phyloP scores from a whole-genome alignment of 2,797 vertebrate genomes.

The Naso thynnoides region DNA sequence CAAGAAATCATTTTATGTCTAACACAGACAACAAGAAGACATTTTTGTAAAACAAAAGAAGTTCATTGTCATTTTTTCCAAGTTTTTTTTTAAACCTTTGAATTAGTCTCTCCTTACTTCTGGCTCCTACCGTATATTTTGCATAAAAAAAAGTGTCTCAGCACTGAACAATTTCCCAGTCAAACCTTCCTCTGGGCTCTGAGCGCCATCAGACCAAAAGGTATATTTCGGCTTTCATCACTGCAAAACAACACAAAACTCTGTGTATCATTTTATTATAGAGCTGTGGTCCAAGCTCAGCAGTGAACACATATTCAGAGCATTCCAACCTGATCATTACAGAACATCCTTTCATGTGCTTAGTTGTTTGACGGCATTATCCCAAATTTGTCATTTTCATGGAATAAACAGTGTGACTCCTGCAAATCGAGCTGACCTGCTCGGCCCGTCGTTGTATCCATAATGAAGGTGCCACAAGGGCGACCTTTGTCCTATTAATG shows the following conservation, averaged over 20 bases:
- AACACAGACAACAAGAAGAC: too few relatives aligned
- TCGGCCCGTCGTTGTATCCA: conserved; percentile 13
- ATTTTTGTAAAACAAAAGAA: conserved; percentile 4
- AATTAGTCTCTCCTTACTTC: background rate
- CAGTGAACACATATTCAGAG: conserved; percentile 20
- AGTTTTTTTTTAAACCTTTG: conserved; percentile 1
- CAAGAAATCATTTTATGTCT: background rate
- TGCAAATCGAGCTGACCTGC: conserved; percentile 16
- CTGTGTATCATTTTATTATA: conserved; percentile 51
- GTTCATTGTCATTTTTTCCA: background rate
- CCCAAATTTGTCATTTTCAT: conserved; percentile 57
- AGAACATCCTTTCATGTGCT: conserved; percentile 61
- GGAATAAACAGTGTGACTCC: conserved; percentile 51
- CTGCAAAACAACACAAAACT: conserved; percentile 26
- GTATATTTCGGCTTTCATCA: conserved; percentile 52
- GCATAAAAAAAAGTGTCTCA: conserved; percentile 8
- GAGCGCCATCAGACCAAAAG: conserved; percentile 55
- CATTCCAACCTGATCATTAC: conserved; percentile 57
- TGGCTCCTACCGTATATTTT: conserved; percentile 17
- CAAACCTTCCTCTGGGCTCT: conserved; percentile 8
- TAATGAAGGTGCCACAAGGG: conserved; percentile 47
- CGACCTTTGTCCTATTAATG: conserved; percentile 58
- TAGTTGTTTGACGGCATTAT: conserved; percentile 38
- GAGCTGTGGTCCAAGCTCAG: conserved; percentile 35
- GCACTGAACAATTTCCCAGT: conserved; percentile 12